Percentiles rank a stretch among this genome's conserved stretches.
Conservation (phyloP, 2,797 vertebrate species). For the Alfaro cultratus region DNA sequence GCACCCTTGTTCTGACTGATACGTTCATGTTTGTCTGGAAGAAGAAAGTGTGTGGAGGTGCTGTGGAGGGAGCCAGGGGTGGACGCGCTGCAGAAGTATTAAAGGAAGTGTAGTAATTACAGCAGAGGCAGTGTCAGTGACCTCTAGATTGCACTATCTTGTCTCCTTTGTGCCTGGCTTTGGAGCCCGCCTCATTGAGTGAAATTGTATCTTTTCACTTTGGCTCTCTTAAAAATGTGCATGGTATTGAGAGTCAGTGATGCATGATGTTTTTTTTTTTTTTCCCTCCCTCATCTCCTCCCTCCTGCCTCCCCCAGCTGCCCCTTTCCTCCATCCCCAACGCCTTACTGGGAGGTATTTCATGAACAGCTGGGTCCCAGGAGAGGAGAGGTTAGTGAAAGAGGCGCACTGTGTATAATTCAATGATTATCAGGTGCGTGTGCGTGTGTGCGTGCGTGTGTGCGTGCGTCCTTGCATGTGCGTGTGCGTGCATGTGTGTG, state of each 20-base stretch:
- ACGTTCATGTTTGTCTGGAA: slow-evolving; percentile 51
- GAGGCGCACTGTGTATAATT: slow-evolving; percentile 85
- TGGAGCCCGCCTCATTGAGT: slow-evolving; percentile 81
- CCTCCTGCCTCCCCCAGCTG: slow-evolving; percentile 62
- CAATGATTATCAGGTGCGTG: slow-evolving; percentile 84
- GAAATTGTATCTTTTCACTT: slow-evolving; percentile 91
- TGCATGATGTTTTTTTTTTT: slow-evolving; percentile 83
- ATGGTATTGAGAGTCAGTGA: slow-evolving; percentile 91
- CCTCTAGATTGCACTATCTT: slow-evolving; percentile 96
- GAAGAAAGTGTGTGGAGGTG: slow-evolving; percentile 30
- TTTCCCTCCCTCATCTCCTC: slow-evolving; percentile 46
- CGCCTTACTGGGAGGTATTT: slow-evolving; percentile 86
- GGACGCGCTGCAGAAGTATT: slow-evolving; percentile 77
- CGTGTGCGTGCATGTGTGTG: slow-evolving; percentile 36
- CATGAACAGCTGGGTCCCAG: slow-evolving; percentile 93
- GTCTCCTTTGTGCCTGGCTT: slow-evolving; percentile 92
- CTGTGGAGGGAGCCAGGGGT: slow-evolving; percentile 34
- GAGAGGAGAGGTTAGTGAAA: slow-evolving; percentile 84
- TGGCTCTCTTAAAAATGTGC: slow-evolving; percentile 86
- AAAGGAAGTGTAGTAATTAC: slow-evolving; percentile 98
- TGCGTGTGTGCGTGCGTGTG: slow-evolving; percentile 46
- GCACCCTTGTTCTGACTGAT: slow-evolving; percentile 66
- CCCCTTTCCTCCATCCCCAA: slow-evolving; percentile 68
- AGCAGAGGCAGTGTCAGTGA: slow-evolving; percentile 89
- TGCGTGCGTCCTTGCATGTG: slow-evolving; percentile 4